Evolutionary conservation across 2,797 vertebrate genomes (phyloP).

Genomic region (Helicolenus hilgendorfi): DNA sequence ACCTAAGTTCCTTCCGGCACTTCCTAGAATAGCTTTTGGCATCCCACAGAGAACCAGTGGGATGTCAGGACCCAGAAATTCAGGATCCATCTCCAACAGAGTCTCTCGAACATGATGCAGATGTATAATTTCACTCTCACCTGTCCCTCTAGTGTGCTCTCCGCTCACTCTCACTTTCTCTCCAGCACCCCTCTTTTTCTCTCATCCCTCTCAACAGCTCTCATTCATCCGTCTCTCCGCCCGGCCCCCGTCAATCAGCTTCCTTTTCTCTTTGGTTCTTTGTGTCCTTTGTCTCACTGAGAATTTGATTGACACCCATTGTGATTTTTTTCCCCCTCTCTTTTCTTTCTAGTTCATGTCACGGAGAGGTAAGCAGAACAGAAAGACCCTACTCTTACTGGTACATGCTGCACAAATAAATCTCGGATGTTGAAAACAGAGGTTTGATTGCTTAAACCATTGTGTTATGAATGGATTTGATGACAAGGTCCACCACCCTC

Average conservation of each 20-base stretch:
- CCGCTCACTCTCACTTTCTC: background rate
- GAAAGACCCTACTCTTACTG: background rate
- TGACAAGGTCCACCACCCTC: background rate
- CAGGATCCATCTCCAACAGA: background rate
- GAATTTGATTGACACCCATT: slow-evolving; percentile 13
- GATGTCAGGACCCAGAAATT: slow-evolving; percentile 7
- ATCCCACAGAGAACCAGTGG: slow-evolving; percentile 19
- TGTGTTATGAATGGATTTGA: background rate
- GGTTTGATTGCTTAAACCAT: background rate
- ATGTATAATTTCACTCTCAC: slow-evolving; percentile 8
- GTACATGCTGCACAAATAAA: background rate
- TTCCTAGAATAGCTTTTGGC: slow-evolving; percentile 10
- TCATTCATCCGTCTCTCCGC: background rate
- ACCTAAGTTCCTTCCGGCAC: background rate
- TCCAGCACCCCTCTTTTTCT: background rate
- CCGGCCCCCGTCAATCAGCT: background rate
- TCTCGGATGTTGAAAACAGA: slow-evolving; percentile 1
- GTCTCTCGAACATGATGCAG: background rate
- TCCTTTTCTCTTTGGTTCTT: background rate
- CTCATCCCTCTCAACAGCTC: background rate
- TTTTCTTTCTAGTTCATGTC: background rate
- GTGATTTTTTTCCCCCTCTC: background rate
- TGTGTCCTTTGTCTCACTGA: background rate
- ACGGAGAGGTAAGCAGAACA: background rate
- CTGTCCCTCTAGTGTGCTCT: background rate